Conservation (phyloP, 2,888 invertebrate genomes). For the Pristionchus japonicus region DNA sequence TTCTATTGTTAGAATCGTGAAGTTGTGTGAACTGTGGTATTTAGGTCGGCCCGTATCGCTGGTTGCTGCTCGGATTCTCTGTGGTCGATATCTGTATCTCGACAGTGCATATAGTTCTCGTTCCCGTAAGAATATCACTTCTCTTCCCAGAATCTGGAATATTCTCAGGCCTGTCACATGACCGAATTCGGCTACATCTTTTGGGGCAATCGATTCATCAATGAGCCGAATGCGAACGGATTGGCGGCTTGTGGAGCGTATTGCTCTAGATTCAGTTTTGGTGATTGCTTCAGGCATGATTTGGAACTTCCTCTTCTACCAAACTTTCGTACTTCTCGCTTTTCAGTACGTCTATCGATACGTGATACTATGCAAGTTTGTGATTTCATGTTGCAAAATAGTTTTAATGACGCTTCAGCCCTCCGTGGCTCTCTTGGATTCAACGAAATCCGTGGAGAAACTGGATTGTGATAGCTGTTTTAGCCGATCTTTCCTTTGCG, state of each 20-base stretch:
- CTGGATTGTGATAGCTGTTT: not conserved
- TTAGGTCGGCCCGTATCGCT: too few relatives aligned
- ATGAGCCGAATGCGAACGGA: not conserved
- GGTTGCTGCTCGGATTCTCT: too few relatives aligned
- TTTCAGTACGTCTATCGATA: not conserved
- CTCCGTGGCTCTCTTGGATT: not conserved
- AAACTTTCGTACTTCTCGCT: not conserved
- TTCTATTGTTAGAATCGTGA: too few relatives aligned
- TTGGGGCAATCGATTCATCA: not conserved
- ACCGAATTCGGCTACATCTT: not conserved
- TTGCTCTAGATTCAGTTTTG: too few relatives aligned
- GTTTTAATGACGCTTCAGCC: not conserved
- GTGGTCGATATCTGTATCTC: too few relatives aligned
- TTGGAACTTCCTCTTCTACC: not conserved
- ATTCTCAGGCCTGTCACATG: not conserved
- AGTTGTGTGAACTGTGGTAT: too few relatives aligned
- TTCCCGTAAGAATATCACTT: too few relatives aligned
- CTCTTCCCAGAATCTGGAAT: too few relatives aligned
- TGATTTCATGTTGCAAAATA: not conserved
- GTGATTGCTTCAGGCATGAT: not conserved
- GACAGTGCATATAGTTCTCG: too few relatives aligned
- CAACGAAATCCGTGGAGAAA: not conserved
- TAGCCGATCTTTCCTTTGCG: not conserved
- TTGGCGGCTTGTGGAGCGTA: not conserved
- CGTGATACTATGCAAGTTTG: not conserved